Evolutionary conservation across 30 jellyfish, hydroid and myxozoan genomes (phyloP).

Genomic region (Chrysaora quinquecirrha): DNA sequence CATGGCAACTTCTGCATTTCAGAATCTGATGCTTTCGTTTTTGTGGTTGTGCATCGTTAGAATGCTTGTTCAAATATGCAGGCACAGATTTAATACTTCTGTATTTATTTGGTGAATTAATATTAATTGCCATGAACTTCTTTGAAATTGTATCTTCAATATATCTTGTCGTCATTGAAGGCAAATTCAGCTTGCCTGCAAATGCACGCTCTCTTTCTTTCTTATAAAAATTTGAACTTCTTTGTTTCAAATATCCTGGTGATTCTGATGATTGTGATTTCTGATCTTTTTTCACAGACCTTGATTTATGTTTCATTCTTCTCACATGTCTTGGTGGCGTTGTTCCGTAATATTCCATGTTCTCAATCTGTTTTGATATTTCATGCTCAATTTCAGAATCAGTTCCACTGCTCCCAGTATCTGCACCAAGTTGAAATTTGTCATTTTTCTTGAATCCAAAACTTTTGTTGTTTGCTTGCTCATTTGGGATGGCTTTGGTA

Average conservation of each 20-base stretch:
- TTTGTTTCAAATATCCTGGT: slow-evolving; percentile 6
- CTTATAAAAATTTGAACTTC: not conserved
- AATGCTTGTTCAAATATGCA: slow-evolving; percentile 38
- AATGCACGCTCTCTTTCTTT: slow-evolving; percentile 14
- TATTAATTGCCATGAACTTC: not conserved
- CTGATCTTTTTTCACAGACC: slow-evolving; percentile 32
- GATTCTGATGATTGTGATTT: not conserved
- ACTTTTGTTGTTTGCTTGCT: not conserved
- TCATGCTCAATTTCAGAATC: slow-evolving; percentile 63
- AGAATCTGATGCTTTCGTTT: not conserved
- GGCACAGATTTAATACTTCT: slow-evolving; percentile 63
- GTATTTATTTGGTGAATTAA: slow-evolving; percentile 20
- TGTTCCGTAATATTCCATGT: slow-evolving; percentile 41
- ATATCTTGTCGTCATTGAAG: not conserved
- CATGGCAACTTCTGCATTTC: slow-evolving; percentile 35
- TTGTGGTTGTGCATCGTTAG: not conserved
- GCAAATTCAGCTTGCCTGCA: not conserved
- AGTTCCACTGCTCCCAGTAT: slow-evolving; percentile 24
- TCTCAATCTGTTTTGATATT: slow-evolving; percentile 27
- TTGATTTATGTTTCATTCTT: slow-evolving; percentile 52
- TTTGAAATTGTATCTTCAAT: slow-evolving; percentile 18
- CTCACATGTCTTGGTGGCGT: slow-evolving; percentile 80
- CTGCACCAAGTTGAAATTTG: slow-evolving; percentile 42
- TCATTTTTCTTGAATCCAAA: not conserved
- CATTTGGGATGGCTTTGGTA: not conserved